Conservation (phyloP, 1,140 invertebrate genomes). For the Brachionus manjavacas region DNA sequence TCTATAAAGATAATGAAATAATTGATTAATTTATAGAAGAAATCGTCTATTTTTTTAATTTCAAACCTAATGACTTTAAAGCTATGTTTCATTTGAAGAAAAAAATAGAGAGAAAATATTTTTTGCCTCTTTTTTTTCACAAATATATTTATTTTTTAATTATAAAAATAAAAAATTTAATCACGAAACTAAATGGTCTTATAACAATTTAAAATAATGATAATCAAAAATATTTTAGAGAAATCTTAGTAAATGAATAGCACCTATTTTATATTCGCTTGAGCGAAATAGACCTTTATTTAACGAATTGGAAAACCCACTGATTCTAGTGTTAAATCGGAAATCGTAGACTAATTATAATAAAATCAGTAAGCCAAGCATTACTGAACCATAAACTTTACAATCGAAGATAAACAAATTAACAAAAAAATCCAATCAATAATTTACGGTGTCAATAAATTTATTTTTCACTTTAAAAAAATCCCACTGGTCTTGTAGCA, state of each 20-base stretch:
- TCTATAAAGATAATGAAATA: background rate
- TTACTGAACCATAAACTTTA: background rate
- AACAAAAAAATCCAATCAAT: background rate
- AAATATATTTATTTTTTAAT: too few relatives aligned
- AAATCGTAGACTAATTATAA: background rate
- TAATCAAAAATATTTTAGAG: background rate
- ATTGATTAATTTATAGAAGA: background rate
- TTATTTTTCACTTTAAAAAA: background rate
- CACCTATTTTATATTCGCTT: slow-evolving; percentile 3
- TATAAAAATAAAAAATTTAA: background rate
- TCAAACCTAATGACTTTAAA: background rate
- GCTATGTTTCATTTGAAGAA: background rate
- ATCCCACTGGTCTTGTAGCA: background rate
- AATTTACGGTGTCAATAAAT: background rate
- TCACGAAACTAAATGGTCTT: background rate
- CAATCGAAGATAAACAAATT: background rate
- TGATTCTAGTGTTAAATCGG: background rate
- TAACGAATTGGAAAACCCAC: background rate
- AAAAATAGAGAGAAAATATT: background rate
- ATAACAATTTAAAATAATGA: background rate
- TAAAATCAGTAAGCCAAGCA: background rate
- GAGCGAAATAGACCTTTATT: background rate
- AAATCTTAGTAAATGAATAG: background rate
- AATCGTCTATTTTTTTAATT: background rate
- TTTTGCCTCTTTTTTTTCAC: too few relatives aligned